Percentiles rank a stretch among this genome's conserved stretches.
Conservation (phyloP, 2,113 vertebrate species). For the Aplodontia rufa region DNA sequence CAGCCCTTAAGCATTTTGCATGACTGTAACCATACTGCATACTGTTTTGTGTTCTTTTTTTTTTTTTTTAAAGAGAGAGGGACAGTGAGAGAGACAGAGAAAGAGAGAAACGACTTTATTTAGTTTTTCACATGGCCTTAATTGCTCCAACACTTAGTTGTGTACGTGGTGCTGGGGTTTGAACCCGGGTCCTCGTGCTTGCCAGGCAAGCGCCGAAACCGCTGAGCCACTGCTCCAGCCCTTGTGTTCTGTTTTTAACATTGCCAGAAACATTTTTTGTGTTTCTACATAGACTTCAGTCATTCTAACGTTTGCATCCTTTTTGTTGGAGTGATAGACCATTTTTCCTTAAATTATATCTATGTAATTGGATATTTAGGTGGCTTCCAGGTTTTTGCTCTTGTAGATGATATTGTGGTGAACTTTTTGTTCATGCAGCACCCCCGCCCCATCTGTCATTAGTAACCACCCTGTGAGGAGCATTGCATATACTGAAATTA, state of each 20-base stretch:
- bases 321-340: not conserved
- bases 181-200: no score
- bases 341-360: not conserved
- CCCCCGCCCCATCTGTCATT: not conserved
- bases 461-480: not conserved
- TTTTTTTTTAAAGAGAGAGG: no score
- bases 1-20: not conserved
- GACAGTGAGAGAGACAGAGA: no score
- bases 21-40: not conserved
- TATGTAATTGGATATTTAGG: conserved; percentile 18
- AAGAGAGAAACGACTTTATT: no score
- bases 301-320: conserved; percentile 27
- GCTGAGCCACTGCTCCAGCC: no score
- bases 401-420: conserved; percentile 17
- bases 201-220: no score
- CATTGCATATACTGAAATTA: conserved; percentile 18
- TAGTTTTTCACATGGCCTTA: no score
- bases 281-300: not conserved
- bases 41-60: conserved; percentile 34
- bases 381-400: conserved; percentile 43
- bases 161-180: no score
- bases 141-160: no score
- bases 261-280: conserved; percentile 23
- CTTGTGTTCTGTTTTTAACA: conserved; percentile 41
- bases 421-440: conserved; percentile 22